Percentiles rank a stretch among this genome's conserved stretches.
phyloP scores from a whole-genome alignment of 1,140 invertebrate genomes.

The Trichogramma pretiosum region DNA sequence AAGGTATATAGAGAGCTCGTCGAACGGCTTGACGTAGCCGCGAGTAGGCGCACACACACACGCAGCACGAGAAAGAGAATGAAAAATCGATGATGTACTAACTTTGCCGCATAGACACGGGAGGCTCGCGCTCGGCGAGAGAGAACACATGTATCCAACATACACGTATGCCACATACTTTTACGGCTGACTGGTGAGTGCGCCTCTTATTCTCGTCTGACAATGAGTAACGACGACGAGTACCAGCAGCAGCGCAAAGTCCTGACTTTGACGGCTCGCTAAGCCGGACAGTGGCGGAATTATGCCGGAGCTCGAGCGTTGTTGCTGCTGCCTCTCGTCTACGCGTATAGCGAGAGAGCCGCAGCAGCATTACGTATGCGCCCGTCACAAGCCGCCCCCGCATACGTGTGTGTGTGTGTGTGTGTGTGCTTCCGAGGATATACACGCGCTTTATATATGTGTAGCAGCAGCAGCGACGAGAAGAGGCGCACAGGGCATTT shows the following conservation, averaged over 20 bases:
- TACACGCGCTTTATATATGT: background rate
- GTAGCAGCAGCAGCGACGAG: no score
- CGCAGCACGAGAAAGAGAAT: background rate
- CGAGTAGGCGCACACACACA: no score
- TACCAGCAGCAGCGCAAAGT: background rate
- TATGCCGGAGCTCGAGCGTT: no score
- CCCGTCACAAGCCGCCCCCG: constrained; percentile 21
- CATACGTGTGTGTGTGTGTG: no score
- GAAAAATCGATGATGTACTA: constrained; percentile 8
- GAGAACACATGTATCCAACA: background rate
- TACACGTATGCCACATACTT: constrained; percentile 1
- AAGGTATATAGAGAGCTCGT: background rate
- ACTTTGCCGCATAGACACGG: no score
- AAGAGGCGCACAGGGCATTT: no score
- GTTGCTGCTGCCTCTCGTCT: no score
- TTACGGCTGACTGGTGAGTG: no score
- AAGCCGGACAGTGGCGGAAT: constrained; percentile 29
- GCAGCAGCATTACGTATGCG: constrained; percentile 33
- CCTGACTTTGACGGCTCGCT: constrained; percentile 33
- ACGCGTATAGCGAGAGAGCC: no score
- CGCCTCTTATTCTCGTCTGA: no score
- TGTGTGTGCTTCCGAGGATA: background rate
- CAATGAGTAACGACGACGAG: background rate
- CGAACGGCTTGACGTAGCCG: background rate
- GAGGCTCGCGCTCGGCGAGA: no score